Evolutionary conservation across 2,888 invertebrate genomes (phyloP).

Genomic region (Andrena fulva): DNA sequence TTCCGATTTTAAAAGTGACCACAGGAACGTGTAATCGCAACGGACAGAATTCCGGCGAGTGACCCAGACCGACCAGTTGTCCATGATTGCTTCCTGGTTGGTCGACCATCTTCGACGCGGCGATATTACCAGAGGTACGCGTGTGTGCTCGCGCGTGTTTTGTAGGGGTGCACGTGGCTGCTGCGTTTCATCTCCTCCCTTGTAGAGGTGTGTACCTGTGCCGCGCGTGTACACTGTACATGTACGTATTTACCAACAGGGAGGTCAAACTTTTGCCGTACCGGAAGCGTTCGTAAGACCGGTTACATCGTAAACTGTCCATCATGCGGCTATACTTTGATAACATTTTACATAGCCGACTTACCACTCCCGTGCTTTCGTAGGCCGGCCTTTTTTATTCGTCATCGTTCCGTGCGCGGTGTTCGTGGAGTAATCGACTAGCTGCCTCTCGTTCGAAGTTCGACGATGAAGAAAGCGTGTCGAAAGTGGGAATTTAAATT

Average conservation of each 20-base stretch:
- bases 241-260: background rate
- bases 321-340: too few species aligned
- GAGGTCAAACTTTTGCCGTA: conserved; percentile 10
- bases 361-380: background rate
- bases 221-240: background rate
- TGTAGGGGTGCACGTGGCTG: background rate
- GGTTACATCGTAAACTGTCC: background rate
- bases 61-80: conserved; percentile 67
- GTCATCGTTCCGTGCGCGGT: too few species aligned
- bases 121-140: conserved; percentile 20
- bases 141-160: conserved; percentile 15
- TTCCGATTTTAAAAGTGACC: conserved; percentile 58
- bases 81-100: conserved; percentile 79
- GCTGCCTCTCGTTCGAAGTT: too few species aligned
- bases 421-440: too few species aligned
- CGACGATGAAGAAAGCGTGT: background rate
- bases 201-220: background rate
- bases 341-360: too few species aligned
- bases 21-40: conserved; percentile 62
- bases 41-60: conserved; percentile 74
- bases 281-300: background rate
- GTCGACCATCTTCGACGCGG: conserved; percentile 61
- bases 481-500: background rate
- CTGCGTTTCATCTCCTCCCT: conserved; percentile 6
- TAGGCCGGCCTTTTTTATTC: too few species aligned